Base-by-base conservation (phyloP, 2,888 invertebrate species). In the Gerris lacustris region DNA sequence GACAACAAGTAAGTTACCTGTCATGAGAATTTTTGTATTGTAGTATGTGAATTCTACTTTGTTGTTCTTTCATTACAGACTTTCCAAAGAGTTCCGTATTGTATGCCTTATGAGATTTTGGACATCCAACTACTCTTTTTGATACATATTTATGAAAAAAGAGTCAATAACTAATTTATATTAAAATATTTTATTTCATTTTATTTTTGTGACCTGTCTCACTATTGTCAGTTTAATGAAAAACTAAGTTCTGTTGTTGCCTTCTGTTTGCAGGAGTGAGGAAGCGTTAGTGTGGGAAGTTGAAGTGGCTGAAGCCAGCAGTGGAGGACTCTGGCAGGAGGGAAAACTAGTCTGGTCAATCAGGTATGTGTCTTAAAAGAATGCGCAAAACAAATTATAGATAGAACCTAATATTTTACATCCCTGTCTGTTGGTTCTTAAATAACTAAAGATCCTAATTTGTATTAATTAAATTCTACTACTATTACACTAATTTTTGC, bases 221-320 rank as follows among this genome's bases (percentile, higher is more conserved):
- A 15, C 11, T 5, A 55, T 9, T 55, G 15, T 55, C 9, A 1
- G 2, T 55, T 55, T 2, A 55, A 55, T 2, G 55, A 55, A 11
- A 55, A 55, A 55, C 55, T 15, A 55, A 55, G 15, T 55, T 55
- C 55, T 55, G 55, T 55, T 55, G 9, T 55, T 55, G 2, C 5
- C 15, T 44, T 64, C 63, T 67, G 47, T 68, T 70, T 74, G 67
- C 76, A 83, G 84, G 72, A 79, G 81, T 69, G 89, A 92, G 79
- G 95, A 96, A 81, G 88, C 96, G 70, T 89, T 96, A 79, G 90
- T 92, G 43, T 96, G 94, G 94, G 82, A 95, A 75, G 86, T 96
- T 75, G 94, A 96, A 82, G 93, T 96, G 6, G 86, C 73, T 15
- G 74, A 72, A n/a, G 73, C 73, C 18, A 73, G 74, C 44, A 69